These are phyloP conservation scores for Axinella damicornis DNA, from an alignment of 37 sponge, comb jelly and placozoan species.

Conservation along the genomic window DNA sequence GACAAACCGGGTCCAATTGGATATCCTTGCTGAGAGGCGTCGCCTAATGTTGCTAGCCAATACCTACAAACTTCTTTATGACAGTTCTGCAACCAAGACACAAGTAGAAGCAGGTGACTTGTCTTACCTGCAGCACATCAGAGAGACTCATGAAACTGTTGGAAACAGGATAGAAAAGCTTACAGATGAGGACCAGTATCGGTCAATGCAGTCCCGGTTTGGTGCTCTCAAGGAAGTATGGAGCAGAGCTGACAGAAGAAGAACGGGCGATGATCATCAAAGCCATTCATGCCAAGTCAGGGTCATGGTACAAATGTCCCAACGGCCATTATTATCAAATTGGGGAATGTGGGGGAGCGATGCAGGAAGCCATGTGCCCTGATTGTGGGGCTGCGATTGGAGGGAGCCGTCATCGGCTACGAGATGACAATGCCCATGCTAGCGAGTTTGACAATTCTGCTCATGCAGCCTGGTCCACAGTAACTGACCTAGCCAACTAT, in stretches of 20 bases:
- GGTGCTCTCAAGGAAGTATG: not conserved
- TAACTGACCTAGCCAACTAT: constrained; percentile 6
- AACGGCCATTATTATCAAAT: constrained; percentile 17
- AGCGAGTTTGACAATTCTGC: constrained; percentile 12
- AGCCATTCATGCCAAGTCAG: not conserved
- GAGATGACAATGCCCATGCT: constrained; percentile 15
- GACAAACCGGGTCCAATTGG: not conserved
- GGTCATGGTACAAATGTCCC: constrained; percentile 24
- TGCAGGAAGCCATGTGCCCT: constrained; percentile 8
- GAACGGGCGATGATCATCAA: not conserved
- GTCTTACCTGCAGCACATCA: not conserved
- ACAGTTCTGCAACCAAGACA: not conserved
- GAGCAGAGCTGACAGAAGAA: not conserved
- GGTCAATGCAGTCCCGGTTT: not conserved
- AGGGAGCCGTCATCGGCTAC: constrained; percentile 1
- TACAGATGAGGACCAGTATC: not conserved
- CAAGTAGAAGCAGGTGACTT: not conserved
- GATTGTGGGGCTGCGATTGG: constrained; percentile 17
- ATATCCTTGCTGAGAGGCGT: not conserved
- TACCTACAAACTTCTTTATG: not conserved
- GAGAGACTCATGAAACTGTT: not conserved
- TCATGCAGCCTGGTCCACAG: constrained; percentile 19
- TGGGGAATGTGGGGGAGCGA: constrained; percentile 25
- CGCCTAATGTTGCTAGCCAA: not conserved
- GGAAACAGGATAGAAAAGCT: not conserved